A percentile compares a stretch with the other conserved stretches of the same genome.
phyloP scores from a whole-genome alignment of 2,797 vertebrate species.

The Fringilla coelebs region DNA sequence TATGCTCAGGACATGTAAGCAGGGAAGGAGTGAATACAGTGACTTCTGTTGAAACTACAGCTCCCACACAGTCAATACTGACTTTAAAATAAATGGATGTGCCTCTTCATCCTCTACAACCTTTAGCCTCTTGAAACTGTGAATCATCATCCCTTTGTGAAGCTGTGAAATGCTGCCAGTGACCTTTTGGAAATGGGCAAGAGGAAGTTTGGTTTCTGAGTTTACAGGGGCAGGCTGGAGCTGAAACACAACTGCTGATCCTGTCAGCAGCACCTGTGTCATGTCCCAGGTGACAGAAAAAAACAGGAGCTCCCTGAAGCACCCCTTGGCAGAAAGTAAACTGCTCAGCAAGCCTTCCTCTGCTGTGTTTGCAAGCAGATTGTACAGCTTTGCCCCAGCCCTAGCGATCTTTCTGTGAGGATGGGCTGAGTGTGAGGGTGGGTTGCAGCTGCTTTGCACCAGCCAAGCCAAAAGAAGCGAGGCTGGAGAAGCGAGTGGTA shows the following conservation, averaged over 20 bases:
- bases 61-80: background rate
- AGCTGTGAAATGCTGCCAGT: background rate
- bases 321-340: background rate
- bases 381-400: background rate
- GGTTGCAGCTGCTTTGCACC: background rate
- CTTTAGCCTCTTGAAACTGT: background rate
- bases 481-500: background rate
- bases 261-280: accelerated
- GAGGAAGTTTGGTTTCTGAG: background rate
- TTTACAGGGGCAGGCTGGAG: background rate
- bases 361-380: background rate
- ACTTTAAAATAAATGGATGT: background rate
- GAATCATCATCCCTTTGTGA: background rate
- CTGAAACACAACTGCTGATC: background rate
- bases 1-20: background rate
- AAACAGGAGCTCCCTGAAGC: background rate
- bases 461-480: background rate
- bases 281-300: background rate
- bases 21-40: background rate
- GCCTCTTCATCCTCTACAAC: background rate
- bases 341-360: background rate
- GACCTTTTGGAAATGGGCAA: background rate
- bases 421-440: background rate
- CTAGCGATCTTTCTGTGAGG: accelerated
- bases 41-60: background rate